Percentiles rank a stretch among this genome's conserved stretches.
phyloP scores from a whole-genome alignment of 2,797 vertebrate species.

The Pantherophis vulpinus region DNA sequence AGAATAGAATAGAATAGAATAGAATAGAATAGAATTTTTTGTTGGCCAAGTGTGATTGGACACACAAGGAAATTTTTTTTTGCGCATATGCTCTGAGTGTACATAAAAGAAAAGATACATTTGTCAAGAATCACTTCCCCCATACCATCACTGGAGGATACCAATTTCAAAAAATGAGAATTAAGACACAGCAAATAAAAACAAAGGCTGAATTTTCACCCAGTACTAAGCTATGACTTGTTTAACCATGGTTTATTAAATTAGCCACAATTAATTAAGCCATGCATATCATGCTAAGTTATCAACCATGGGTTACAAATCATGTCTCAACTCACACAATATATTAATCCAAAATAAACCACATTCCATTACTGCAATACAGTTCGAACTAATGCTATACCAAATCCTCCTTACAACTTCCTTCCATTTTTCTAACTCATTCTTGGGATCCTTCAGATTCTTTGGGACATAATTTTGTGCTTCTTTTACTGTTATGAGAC shows the following conservation, averaged over 20 bases:
- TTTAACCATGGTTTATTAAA: neutral
- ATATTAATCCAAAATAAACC: neutral
- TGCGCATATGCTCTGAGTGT: no score
- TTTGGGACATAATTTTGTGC: neutral
- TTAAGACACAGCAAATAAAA: neutral
- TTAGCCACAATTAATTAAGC: neutral
- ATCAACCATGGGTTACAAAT: neutral
- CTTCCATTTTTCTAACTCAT: neutral
- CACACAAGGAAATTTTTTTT: no score
- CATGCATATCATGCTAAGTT: neutral
- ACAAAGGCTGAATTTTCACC: neutral
- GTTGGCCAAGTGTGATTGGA: no score
- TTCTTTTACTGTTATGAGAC: neutral
- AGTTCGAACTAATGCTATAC: neutral
- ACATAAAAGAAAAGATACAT: no score
- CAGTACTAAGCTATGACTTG: neutral
- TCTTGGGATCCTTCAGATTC: neutral
- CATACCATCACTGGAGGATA: neutral
- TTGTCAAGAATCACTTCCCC: neutral
- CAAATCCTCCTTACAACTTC: neutral
- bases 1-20: no score
- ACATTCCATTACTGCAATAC: neutral
- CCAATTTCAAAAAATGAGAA: neutral
- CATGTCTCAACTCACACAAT: neutral
- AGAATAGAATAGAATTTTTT: no score